phyloP scores from a whole-genome alignment of 1,140 invertebrate species.

The Drosophila sucinea region DNA sequence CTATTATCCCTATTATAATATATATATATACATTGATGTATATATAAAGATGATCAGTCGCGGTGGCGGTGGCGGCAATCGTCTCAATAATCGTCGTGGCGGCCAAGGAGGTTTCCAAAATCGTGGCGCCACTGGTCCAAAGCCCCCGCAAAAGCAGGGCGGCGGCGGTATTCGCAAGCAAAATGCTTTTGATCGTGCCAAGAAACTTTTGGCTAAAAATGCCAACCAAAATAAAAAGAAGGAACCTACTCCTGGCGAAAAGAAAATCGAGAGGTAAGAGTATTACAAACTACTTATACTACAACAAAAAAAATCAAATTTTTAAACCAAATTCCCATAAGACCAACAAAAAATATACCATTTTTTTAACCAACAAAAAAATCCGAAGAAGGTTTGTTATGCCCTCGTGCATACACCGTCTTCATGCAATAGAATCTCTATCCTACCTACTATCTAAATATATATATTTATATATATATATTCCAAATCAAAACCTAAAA shows the following conservation, averaged over 20 bases:
- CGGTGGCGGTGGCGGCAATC: conserved; percentile 82
- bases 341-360: background rate
- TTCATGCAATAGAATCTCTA: conserved; percentile 3
- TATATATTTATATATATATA: conserved; percentile 10
- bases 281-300: conserved; percentile 62
- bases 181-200: conserved; percentile 83
- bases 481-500: background rate
- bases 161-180: conserved; percentile 83
- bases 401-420: conserved; percentile 20
- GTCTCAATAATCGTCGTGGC: conserved; percentile 83
- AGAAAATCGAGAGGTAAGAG: conserved; percentile 83
- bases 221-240: conserved; percentile 83
- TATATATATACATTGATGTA: conserved; percentile 24
- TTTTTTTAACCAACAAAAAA: conserved; percentile 30
- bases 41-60: conserved; percentile 81
- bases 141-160: conserved; percentile 80
- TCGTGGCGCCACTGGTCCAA: conserved; percentile 79
- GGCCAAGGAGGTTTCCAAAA: conserved; percentile 83
- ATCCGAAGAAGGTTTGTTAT: conserved; percentile 11
- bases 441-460: background rate
- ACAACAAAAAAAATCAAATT: conserved; percentile 50
- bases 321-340: conserved; percentile 45
- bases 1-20: background rate
- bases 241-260: conserved; percentile 82
- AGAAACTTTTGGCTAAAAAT: conserved; percentile 84